Evolutionary conservation across 1,140 invertebrate species (phyloP), one percentile per base, ranked within the genome.

Genomic region (Drosophila jambulina): DNA sequence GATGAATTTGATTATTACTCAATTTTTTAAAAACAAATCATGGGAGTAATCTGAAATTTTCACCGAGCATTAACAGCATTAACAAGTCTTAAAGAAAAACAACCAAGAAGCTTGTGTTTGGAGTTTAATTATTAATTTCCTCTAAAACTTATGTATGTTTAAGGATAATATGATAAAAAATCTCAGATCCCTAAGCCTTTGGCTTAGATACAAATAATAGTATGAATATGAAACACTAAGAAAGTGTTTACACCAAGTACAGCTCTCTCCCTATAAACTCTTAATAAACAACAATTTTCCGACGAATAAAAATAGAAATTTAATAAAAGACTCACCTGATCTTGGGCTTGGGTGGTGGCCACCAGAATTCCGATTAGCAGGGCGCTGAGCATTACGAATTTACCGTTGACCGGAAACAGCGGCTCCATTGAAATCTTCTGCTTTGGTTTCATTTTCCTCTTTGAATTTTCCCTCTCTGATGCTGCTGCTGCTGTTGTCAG

Each of bases 331-430:
- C 80, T 90, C 80, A 87, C 84, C 84, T 87, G 85, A 75, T 87
- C 85, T 80, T 76, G 74, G 63, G 85, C 85, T 58, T 87, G 84
- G 78, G 81, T 90, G 80, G 74, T 51, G 69, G 80, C 85, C 67
- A 65, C 80, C 46, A 87, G 54, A 51, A 87, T 60, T 58, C 78
- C 62, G 45, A 83, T 42, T 38, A 87, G 85, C 72, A 88, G 27
- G 32, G 65, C 53, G 38, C 63, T 64, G 40, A 80, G 48, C 63
- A 87, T 61, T 63, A 84, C 53, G 61, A 58, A 74, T 81, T 80
- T 81, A 62, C 78, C 72, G 65, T 78, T 74, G 49, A 49, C 48
- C 51, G 32, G 25, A 46, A 57, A 29, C n/a, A 61, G 45, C 46
- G 62, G 34, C 58, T 60, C 48, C 69, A 59, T 40, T 62, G 71